These are phyloP conservation scores for Bambusicola thoracicus DNA, from an alignment of 2,113 vertebrate species.

Conservation along the genomic window DNA sequence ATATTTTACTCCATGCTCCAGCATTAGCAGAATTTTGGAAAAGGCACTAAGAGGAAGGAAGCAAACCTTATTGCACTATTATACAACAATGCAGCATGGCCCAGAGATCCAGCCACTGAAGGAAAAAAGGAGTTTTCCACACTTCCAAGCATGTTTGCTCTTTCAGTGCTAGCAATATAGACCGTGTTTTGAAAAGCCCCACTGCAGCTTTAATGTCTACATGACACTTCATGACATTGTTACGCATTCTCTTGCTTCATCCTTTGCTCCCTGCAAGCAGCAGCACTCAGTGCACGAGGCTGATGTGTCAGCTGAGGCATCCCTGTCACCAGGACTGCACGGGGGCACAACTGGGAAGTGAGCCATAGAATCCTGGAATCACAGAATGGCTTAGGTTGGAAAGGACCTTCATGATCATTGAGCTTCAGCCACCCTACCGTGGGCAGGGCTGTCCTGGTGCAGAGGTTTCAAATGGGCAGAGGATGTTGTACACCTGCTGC, in stretches of 20 bases:
- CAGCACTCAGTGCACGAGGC: not conserved
- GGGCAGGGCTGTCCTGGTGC: not conserved
- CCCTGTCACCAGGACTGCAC: not conserved
- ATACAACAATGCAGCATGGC: rapidly evolving
- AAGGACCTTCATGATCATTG: not conserved
- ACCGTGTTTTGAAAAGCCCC: not conserved
- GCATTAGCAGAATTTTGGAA: not conserved
- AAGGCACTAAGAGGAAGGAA: not conserved
- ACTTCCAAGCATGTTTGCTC: not conserved
- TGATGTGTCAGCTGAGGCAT: not conserved
- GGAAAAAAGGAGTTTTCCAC: not conserved
- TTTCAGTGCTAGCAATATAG: not conserved
- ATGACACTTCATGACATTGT: not conserved
- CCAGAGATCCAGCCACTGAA: not conserved
- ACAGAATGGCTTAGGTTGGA: not conserved
- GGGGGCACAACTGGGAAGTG: no score
- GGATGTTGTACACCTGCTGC: not conserved
- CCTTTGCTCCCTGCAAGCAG: not conserved
- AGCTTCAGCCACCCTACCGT: not conserved
- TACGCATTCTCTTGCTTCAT: not conserved
- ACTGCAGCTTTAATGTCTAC: not conserved
- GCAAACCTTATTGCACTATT: not conserved
- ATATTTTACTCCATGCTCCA: not conserved
- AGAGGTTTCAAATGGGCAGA: not conserved
- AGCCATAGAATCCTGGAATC: no score